Evolutionary conservation across 2,888 invertebrate genomes (phyloP), one percentile per base, ranked within the genome.

Genomic region (Mythimna pallens): DNA sequence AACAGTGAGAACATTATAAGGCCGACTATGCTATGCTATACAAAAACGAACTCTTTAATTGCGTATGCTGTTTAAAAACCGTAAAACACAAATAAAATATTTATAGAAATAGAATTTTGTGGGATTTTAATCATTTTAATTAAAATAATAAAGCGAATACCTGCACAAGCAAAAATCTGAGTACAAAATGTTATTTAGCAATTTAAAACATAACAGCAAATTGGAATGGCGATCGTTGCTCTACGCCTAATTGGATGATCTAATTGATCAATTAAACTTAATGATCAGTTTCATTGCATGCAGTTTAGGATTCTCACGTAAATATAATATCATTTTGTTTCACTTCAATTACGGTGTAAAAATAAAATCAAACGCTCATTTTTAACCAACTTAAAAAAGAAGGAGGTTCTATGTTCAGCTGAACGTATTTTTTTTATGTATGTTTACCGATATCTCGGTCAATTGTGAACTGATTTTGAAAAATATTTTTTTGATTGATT

Each of bases 251-350:
- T 75, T 65, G 81, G 69, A 80, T 65, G 47, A 10, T n/a, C n/a
- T n/a, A 55, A 62, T 65, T 59, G 76, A 54, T 36, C 52, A 58
- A 77, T 77, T 66, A 73, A 80, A 66, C 73, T 57, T 61, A 65
- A 75, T 36, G 20, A 47, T 55, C 55, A 61, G 22, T 30, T 54
- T 40, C 17, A 63, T 22, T 54, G 43, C 43, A 30, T 66, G 5
- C 64, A 43, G 22, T 70, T 73, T 65, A 61, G 40, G 25, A 76
- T 78, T 64, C 47, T 22, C 22, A 54, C 6, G 8, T 22, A 58
- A 59, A 12, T 50, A 30, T 63, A 8, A 55, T 2, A 50, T 52
- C n/a, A n/a, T 72, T 52, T 25, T 71, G 22, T 40, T 72, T 22
- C 30, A 59, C 34, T 59, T 47, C 4, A 17, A 36, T 57, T 40